Evolutionary conservation across 2,113 vertebrate genomes (phyloP), one percentile per base, ranked within the genome.

Genomic region (Poeciliopsis occidentalis): DNA sequence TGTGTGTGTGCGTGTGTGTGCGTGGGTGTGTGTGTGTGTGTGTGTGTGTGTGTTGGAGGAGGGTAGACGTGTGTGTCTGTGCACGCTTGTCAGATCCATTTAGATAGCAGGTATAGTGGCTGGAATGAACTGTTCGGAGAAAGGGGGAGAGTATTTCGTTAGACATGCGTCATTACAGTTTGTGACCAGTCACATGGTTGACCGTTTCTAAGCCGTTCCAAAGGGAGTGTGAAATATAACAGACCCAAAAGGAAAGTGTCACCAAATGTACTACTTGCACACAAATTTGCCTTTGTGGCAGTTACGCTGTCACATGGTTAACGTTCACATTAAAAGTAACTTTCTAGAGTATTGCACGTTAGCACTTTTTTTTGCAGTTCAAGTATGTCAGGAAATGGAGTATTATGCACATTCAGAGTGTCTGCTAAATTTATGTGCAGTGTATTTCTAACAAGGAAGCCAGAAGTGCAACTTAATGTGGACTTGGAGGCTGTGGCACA

Each of bases 151-250:
- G 75, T 71, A 72, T 75, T 51, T 60, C 8, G 69, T 85, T 88
- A 87, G 80, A 72, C 29, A 70, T 85, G 85, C 77, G 57, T 82
- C 84, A 88, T 90, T 90, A 84, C 73, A 81, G 78, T 85, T 90
- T 79, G 70, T 75, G 83, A 71, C 69, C 80, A 65, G 73, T 57
- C 65, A 31, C 61, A 78, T 76, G 85, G 84, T 83, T 79, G 76
- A 76, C 73, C 78, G 69, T 84, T 73, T 69, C 60, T 73, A 67
- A 73, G 64, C 65, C 78, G 81, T 85, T 79, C 74, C 26, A 60
- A 71, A 51, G 64, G 15, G 82, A 70, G n/a, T 31, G 29, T 64
- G 34, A 26, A 73, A 68, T 30, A 71, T 66, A 17, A 60, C 12
- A 63, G 31, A 17, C 12, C 68, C 60, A 63, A 67, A 75, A 27